Percentiles rank a stretch among this genome's conserved stretches.
Conservation (phyloP, 2,113 vertebrate genomes). For the Pelecanoides urinatrix region DNA sequence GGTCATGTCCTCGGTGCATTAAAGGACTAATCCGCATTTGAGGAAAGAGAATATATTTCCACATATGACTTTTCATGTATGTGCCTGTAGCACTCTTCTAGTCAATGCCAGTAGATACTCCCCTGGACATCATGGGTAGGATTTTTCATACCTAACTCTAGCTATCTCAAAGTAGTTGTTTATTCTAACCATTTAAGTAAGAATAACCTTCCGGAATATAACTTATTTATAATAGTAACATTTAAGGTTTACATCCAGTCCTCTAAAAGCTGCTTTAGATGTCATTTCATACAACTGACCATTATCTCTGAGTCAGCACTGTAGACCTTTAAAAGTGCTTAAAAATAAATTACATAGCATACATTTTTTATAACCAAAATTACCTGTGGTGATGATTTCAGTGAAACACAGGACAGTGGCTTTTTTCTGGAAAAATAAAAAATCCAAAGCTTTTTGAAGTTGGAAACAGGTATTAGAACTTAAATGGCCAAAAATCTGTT, state of each 20-base stretch:
- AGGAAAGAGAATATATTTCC: background rate
- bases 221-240: background rate
- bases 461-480: background rate
- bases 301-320: constrained; percentile 35
- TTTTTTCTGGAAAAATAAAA: background rate
- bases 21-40: background rate
- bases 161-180: background rate
- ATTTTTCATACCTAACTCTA: background rate
- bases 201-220: background rate
- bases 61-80: background rate
- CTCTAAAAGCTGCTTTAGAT: background rate
- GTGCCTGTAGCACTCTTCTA: background rate
- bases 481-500: background rate
- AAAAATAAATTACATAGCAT: constrained; percentile 1
- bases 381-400: background rate
- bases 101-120: background rate
- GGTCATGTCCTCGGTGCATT: background rate
- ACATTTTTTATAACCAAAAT: background rate
- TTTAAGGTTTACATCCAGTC: background rate
- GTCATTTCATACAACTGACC: background rate
- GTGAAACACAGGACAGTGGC: background rate
- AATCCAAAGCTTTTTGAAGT: background rate
- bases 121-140: background rate
- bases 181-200: background rate
- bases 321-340: background rate